Base-by-base conservation (phyloP, 2,888 invertebrate genomes). In the Drosophila picticornis region DNA sequence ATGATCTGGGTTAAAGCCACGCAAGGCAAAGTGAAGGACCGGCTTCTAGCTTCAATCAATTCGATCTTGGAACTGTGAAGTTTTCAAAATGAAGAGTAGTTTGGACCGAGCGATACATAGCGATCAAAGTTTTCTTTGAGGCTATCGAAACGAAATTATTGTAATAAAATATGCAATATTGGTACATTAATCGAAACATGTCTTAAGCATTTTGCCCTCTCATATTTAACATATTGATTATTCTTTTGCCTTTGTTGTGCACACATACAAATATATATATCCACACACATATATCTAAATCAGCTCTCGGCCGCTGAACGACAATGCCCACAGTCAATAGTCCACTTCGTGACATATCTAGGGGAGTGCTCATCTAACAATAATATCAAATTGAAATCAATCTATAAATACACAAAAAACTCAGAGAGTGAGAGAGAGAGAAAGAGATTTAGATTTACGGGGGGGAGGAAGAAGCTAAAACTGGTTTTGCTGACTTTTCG, bases 301-400 rank as follows among this genome's bases (percentile, higher is more conserved):
- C 19, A 38, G 56, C 63, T 74, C 62, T 76, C 67, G 71, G 63
- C 71, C 71, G 58, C 52, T 59, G 38, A 46, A 56, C 60, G 50
- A 32, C 77, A 56, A 22, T 70, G 78, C 36, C 53, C 73, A 67
- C 66, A 70, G 63, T 63, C 57, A 67, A 66, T 75, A 13, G 43
- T 13, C 7, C 6, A 57, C 68, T 74, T 65, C 79, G 67, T 60
- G 61, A 61, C 29, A 57, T 50, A 29, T 50, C 34, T 27, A 31
- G 48, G 40, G 62, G 40, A 50, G 22, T 43, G 50, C 52, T 73
- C 75, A 50, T 63, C 51, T 36, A 65, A 55, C 29, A 66, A 55
- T 52, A 60, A 62, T 63, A 69, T 74, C 51, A 50, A 77, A 43
- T 48, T 70, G 70, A 80, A 80, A 80, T 80, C 80, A 68, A 80